Percentiles rank a stretch among this genome's conserved stretches.
phyloP scores from a whole-genome alignment of 1,140 invertebrate species.

The Bursaphelenchus mucronatus region DNA sequence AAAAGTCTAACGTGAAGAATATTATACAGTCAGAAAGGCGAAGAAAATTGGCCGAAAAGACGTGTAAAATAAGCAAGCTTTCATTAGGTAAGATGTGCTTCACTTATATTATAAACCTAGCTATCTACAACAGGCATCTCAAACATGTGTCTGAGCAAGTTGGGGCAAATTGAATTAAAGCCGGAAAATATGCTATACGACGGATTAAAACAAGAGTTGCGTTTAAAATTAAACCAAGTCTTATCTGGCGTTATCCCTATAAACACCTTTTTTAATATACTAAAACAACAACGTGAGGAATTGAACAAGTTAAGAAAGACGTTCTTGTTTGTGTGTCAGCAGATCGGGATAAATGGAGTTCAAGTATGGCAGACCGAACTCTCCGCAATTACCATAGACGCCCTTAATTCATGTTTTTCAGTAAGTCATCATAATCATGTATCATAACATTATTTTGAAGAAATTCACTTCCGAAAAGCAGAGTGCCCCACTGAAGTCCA shows the following conservation, averaged over 20 bases:
- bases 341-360: slow-evolving; percentile 43
- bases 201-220: slow-evolving; percentile 41
- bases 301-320: slow-evolving; percentile 35
- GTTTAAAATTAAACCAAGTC: slow-evolving; percentile 14
- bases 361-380: slow-evolving; percentile 23
- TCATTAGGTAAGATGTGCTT: slow-evolving; percentile 22
- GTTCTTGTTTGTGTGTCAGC: slow-evolving; percentile 49
- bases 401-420: background rate
- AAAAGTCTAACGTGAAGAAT: slow-evolving; percentile 32
- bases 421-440: background rate
- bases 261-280: slow-evolving; percentile 27
- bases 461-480: too few relatives aligned
- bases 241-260: slow-evolving; percentile 3
- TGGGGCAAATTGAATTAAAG: slow-evolving; percentile 38
- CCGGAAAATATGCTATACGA: slow-evolving; percentile 35
- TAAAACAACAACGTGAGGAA: slow-evolving; percentile 20
- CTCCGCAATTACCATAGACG: background rate
- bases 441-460: slow-evolving; percentile 6
- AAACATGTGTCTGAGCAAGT: slow-evolving; percentile 36
- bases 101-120: slow-evolving; percentile 7
- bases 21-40: slow-evolving; percentile 39
- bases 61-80: slow-evolving; percentile 47
- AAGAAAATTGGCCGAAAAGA: slow-evolving; percentile 36
- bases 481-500: too few relatives aligned
- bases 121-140: slow-evolving; percentile 37